These are phyloP conservation scores for Nothocercus julius DNA, from an alignment of 2,113 vertebrate species.

Conservation along the genomic window DNA sequence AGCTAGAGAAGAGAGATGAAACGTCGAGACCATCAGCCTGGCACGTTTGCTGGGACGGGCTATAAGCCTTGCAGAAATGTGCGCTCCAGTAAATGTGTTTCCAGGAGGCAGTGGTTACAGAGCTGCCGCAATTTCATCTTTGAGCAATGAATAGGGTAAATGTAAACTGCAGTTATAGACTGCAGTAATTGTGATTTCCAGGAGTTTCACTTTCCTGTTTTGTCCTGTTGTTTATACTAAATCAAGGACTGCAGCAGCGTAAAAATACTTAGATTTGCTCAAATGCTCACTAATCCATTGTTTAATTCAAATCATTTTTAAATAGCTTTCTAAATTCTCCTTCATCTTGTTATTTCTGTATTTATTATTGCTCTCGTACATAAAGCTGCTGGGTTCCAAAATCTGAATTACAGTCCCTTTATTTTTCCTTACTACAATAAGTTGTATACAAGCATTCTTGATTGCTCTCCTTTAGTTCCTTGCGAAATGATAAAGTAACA, in stretches of 20 bases:
- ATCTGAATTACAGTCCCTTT: slow-evolving; percentile 25
- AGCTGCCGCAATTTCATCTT: not conserved
- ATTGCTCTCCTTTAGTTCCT: slow-evolving; percentile 64
- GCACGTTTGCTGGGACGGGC: not conserved
- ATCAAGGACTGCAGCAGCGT: not conserved
- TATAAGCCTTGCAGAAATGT: not conserved
- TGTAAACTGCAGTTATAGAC: slow-evolving; percentile 5
- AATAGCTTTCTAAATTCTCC: slow-evolving; percentile 35
- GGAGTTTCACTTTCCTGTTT: slow-evolving; percentile 35
- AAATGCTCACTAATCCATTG: slow-evolving; percentile 24
- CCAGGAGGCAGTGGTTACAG: not conserved
- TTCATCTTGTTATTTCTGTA: slow-evolving; percentile 44
- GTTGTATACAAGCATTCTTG: slow-evolving; percentile 61
- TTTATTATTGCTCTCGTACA: slow-evolving; percentile 58
- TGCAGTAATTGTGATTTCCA: slow-evolving; percentile 34
- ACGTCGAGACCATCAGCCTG: not conserved
- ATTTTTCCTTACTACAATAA: slow-evolving; percentile 38
- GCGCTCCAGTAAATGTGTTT: not conserved
- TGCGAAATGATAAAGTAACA: slow-evolving; percentile 63
- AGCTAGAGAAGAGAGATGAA: not conserved
- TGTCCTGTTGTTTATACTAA: not conserved
- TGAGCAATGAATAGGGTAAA: not conserved
- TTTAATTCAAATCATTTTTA: slow-evolving; percentile 59
- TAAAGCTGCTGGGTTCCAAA: slow-evolving; percentile 49
- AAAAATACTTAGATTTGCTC: slow-evolving; percentile 5